A percentile compares a stretch with the other conserved stretches of the same genome.
Conservation (phyloP, 2,888 invertebrate genomes). For the Pterostichus madidus region DNA sequence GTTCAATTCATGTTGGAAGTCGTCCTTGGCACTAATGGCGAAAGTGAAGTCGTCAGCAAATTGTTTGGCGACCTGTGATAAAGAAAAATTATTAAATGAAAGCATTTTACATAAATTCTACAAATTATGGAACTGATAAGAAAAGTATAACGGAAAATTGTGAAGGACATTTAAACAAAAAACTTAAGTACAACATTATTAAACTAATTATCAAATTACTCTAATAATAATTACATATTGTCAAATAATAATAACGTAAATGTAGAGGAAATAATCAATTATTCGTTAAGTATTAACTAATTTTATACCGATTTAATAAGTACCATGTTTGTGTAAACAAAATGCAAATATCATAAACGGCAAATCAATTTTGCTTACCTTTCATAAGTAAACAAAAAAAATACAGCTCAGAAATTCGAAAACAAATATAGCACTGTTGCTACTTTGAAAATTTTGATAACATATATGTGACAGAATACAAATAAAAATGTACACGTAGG, state of each 20-base stretch:
- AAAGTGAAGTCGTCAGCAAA: slow-evolving; percentile 85
- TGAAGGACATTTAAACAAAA: not conserved
- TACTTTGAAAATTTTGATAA: not conserved
- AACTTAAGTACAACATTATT: not conserved
- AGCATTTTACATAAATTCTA: slow-evolving; percentile 4
- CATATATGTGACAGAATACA: not conserved
- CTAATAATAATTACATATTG: no score
- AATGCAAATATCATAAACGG: no score
- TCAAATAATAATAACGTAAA: no score
- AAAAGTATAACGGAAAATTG: not conserved
- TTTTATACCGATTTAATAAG: no score
- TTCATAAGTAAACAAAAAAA: no score
- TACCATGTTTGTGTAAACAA: no score
- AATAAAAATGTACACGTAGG: not conserved
- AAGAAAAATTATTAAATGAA: slow-evolving; percentile 29
- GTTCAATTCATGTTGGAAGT: slow-evolving; percentile 95
- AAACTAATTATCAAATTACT: no score
- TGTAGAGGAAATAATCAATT: no score
- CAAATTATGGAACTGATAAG: not conserved
- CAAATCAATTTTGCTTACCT: no score
- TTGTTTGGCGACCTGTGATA: slow-evolving; percentile 84
- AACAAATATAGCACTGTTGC: no score
- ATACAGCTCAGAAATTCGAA: no score
- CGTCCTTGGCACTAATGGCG: slow-evolving; percentile 95
- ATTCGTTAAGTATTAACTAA: no score